These are phyloP conservation scores for Channallabes apus DNA, from an alignment of 2,797 vertebrate species.

Conservation along the genomic window DNA sequence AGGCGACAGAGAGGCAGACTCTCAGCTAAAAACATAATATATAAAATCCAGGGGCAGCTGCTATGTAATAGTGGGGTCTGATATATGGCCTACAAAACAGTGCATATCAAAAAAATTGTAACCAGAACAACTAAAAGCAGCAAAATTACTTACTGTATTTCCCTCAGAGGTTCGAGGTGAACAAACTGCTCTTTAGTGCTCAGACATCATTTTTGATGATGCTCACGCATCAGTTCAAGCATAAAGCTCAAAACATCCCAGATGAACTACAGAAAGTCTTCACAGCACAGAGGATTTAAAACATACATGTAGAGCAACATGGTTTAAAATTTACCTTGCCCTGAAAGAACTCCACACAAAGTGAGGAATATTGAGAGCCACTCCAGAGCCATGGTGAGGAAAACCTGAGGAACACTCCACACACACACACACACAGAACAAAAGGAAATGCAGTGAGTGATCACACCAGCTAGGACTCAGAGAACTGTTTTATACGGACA, in stretches of 20 bases:
- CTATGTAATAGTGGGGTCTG: background rate
- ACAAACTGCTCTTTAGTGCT: background rate
- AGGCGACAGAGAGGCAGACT: background rate
- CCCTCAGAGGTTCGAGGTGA: background rate
- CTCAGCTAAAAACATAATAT: background rate
- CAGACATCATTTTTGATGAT: no score
- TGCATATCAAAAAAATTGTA: background rate
- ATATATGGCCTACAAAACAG: background rate
- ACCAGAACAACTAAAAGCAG: background rate
- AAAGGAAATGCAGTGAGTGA: no score
- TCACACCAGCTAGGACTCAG: background rate
- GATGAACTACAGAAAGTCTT: background rate
- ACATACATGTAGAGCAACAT: background rate
- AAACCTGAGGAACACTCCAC: no score
- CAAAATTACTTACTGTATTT: background rate
- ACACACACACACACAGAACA: no score
- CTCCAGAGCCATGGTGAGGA: slow-evolving; percentile 46
- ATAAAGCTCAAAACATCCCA: no score
- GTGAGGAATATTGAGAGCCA: slow-evolving; percentile 50
- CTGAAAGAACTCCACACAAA: slow-evolving; percentile 54
- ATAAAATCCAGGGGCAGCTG: background rate
- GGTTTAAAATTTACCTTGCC: slow-evolving; percentile 58
- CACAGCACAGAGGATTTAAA: background rate
- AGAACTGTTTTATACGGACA: background rate
- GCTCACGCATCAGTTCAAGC: no score